These are phyloP conservation scores for Pemphredon lugubris DNA, from an alignment of 2,888 invertebrate species.

Conservation along the genomic window DNA sequence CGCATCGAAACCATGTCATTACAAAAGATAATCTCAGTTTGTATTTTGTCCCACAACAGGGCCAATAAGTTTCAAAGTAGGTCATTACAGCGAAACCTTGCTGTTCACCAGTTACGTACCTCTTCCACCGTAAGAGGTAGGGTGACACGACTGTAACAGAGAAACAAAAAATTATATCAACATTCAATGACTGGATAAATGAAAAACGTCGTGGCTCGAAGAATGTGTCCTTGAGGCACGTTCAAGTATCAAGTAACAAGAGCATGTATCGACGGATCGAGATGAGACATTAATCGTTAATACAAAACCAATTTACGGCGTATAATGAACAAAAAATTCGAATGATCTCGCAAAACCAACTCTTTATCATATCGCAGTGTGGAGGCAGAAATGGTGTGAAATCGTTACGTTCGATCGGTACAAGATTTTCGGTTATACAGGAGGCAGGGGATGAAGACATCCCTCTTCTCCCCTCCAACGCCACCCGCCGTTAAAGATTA, in stretches of 20 bases:
- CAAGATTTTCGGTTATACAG: constrained; percentile 29
- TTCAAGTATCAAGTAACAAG: constrained; percentile 16
- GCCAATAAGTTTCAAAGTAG: constrained; percentile 35
- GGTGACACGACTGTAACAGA: constrained; percentile 92
- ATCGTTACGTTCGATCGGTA: too few species aligned
- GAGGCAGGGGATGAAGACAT: constrained; percentile 61
- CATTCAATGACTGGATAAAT: constrained; percentile 15
- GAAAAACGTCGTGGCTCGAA: constrained; percentile 27
- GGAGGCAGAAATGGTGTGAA: too few species aligned
- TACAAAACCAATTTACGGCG: constrained; percentile 18
- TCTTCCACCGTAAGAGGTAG: constrained; percentile 98
- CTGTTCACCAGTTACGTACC: constrained; percentile 84
- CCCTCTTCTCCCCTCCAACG: constrained; percentile 52
- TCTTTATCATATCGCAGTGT: too few species aligned
- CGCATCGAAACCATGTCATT: constrained; percentile 32
- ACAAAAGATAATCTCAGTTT: too few species aligned
- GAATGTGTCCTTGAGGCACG: constrained; percentile 55
- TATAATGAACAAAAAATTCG: not conserved
- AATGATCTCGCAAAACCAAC: not conserved
- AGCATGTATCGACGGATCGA: too few species aligned
- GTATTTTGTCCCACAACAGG: constrained; percentile 30
- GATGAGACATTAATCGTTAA: too few species aligned
- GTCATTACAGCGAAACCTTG: constrained; percentile 58
- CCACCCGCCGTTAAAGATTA: constrained; percentile 67
- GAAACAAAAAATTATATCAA: constrained; percentile 69